Evolutionary conservation across 2,113 vertebrate genomes (phyloP).

Genomic region (Typhlomys cinereus): DNA sequence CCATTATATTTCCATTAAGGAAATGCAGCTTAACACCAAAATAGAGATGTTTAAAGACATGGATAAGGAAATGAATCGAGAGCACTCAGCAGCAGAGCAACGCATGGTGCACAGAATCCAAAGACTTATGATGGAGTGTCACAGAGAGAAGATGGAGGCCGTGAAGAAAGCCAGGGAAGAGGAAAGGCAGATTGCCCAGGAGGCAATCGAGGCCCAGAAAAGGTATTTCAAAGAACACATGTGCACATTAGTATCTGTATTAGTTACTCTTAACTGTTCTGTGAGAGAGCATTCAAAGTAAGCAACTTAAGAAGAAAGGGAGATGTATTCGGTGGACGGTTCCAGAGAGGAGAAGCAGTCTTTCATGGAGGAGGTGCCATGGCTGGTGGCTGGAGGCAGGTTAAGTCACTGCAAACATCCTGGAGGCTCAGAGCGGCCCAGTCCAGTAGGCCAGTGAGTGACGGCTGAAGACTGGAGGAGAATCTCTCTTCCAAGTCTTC

Average conservation of each 20-base stretch:
- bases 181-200: conserved; percentile 60
- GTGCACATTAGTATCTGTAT: background rate
- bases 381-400: no score
- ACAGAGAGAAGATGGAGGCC: conserved; percentile 72
- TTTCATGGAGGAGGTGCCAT: no score
- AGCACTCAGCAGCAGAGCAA: conserved; percentile 77
- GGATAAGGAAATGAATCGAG: conserved; percentile 70
- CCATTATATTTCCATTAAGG: conserved; percentile 71
- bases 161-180: conserved; percentile 74
- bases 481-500: no score
- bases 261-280: no score
- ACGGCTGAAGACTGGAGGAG: no score
- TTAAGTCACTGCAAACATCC: no score
- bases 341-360: no score
- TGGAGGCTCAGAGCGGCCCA: no score
- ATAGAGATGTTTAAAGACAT: conserved; percentile 67
- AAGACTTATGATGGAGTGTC: conserved; percentile 71
- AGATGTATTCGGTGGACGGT: no score
- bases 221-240: conserved; percentile 65
- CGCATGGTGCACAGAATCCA: conserved; percentile 80
- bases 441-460: no score
- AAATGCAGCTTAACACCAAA: conserved; percentile 67
- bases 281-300: no score
- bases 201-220: conserved; percentile 36
- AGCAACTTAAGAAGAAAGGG: no score